Evolutionary conservation across 2,797 vertebrate genomes (phyloP).

Genomic region (Tapirus indicus): DNA sequence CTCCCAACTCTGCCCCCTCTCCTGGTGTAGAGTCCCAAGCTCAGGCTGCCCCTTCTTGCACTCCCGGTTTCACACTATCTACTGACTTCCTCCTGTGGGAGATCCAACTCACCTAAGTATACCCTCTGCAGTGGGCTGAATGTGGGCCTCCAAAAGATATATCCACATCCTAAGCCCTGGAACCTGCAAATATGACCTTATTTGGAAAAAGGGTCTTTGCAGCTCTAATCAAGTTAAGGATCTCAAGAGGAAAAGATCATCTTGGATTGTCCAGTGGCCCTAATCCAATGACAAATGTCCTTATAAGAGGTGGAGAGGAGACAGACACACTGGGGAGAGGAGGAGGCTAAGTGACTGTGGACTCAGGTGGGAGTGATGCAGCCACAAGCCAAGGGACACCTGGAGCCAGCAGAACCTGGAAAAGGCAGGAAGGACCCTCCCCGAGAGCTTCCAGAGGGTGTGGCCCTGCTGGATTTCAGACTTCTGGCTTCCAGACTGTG

Average conservation of each 20-base stretch:
- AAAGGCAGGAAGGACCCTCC: neutral
- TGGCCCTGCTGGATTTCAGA: neutral
- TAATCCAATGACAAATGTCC: neutral
- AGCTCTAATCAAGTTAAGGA: neutral
- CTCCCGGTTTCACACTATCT: fast-evolving
- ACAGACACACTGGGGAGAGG: too few species aligned
- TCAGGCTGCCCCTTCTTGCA: neutral
- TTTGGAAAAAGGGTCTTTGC: neutral
- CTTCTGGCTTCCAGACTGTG: neutral
- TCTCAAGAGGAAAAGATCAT: neutral
- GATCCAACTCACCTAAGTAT: neutral
- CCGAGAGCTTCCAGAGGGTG: fast-evolving
- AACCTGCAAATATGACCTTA: neutral
- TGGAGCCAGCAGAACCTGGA: neutral
- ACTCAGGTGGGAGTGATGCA: fast-evolving
- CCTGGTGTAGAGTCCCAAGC: neutral
- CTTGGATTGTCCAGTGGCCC: neutral
- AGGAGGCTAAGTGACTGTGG: neutral
- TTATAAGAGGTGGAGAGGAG: neutral
- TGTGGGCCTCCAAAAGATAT: neutral
- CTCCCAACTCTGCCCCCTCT: neutral
- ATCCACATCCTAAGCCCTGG: too few species aligned
- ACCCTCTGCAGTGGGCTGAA: neutral
- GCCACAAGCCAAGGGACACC: neutral
- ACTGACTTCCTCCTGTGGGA: too few species aligned